Base-by-base conservation (phyloP, 2,113 vertebrate genomes). In the Bostrychus sinensis region DNA sequence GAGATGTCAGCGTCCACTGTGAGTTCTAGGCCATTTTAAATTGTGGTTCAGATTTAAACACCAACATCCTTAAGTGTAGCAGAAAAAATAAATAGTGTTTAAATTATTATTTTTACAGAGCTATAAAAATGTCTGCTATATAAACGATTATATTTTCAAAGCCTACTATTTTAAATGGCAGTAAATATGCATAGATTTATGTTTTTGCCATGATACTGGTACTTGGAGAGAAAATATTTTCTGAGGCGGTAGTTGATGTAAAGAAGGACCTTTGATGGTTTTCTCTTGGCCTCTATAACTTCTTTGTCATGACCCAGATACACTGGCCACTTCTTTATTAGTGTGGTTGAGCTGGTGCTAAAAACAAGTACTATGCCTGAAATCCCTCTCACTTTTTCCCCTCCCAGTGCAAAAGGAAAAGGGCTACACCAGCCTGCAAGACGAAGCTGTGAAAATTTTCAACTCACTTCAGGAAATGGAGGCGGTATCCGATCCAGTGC, bases 401-500 rank as follows among this genome's bases (percentile, higher is more conserved):
- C 12, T 48, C 46, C 14, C 75, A 97, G 95, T 95, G 85, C 95
- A 95, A 92, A 95, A 94, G 58, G 93, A 94, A 79, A 95, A 95
- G 73, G 94, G 95, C 62, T 97, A 96, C 61, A 93, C 94, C 75
- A 96, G 93, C 74, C 91, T 97, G 57, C 95, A 96, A 89, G 95
- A 96, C 8, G 95, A 97, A 89, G 95, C 95, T 0, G 93, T 97
- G 86, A 94, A 95, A 92, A 95, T 97, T 72, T 97, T 97, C 72
- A 95, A 96, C 89, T 96, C 94, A 0, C 94, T 96, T 71, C 95
- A 97, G 86, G 95, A 96, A 77, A 95, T 96, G 7, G 95, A 97
- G 88, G 93, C 93, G 0, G 93, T 96, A 62, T 93, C 94, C 0
- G 94, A 97, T 78, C 94, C 95, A 0, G 92, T 96, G 62, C 94